A percentile compares a stretch with the other conserved stretches of the same genome.
These are phyloP conservation scores for Hesperophylax magnus DNA, from an alignment of 1,140 invertebrate species.

Conservation along the genomic window DNA sequence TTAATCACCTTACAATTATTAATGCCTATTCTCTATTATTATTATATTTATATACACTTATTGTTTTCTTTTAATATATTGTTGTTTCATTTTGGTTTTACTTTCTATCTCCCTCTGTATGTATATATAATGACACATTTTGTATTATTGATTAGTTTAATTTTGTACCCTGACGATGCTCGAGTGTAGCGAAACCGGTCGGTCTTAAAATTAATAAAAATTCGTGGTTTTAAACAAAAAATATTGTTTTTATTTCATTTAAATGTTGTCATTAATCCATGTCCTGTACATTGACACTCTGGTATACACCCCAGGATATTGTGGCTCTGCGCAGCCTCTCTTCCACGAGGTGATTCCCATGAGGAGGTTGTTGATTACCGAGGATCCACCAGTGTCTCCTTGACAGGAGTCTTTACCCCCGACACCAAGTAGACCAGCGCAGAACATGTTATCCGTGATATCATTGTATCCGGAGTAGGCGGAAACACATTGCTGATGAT, in stretches of 20 bases:
- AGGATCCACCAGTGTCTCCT: slow-evolving; percentile 74
- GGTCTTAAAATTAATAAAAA: too few species aligned
- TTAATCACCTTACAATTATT: too few species aligned
- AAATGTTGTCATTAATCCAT: slow-evolving; percentile 64
- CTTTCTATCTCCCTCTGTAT: too few species aligned
- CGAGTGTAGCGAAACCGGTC: too few species aligned
- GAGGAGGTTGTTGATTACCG: slow-evolving; percentile 67
- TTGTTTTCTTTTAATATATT: too few species aligned
- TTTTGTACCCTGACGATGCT: too few species aligned
- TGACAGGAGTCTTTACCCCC: slow-evolving; percentile 68
- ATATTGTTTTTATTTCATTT: neutral
- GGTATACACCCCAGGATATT: slow-evolving; percentile 77
- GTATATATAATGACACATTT: too few species aligned
- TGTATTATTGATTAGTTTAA: too few species aligned
- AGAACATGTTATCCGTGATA: slow-evolving; percentile 79
- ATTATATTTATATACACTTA: too few species aligned
- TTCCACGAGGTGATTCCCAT: slow-evolving; percentile 75
- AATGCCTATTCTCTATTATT: too few species aligned
- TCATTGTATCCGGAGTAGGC: slow-evolving; percentile 56
- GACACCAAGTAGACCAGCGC: slow-evolving; percentile 72
- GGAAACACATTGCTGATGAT: slow-evolving; percentile 56
- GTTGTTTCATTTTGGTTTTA: too few species aligned
- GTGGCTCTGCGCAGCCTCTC: slow-evolving; percentile 71
- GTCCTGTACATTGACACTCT: slow-evolving; percentile 68
- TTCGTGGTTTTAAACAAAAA: too few species aligned